Base-by-base conservation (phyloP, 2,113 vertebrate genomes). In the Hemiscyllium ocellatum region DNA sequence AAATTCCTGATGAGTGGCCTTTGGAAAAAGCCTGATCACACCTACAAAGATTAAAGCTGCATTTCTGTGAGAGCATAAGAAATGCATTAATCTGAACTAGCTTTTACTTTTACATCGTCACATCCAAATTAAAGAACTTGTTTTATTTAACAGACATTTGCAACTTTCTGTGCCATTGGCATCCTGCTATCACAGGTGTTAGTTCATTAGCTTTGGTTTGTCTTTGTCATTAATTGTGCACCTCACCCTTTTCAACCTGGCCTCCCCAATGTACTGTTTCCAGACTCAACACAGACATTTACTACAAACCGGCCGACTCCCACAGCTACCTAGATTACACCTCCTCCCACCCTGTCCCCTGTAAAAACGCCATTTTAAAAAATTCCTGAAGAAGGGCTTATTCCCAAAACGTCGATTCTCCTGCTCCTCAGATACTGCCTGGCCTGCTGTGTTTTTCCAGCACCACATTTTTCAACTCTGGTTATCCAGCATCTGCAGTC, bases 1-100 rank as follows among this genome's bases (percentile, higher is more conserved):
- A 72, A 95, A 95, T 4, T 72, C 70, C 37, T 95, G 94, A 95
- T 69, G 72, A 72, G 69, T 33, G 68, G 94, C 2, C 47, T 94
- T 68, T 42, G 10, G 42, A 70, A 94, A 94, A 37, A 70, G 37
- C 22, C 66, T 95, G 26, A 95, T 72, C 69, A 95, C 50, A 72
- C 12, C 69, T 76, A 13, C 72, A 10, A 95, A 50, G 94, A 95
- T 95, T 26, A 50, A 72, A 72, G 47, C 68, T 29, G 47, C 94
- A 24, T 94, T 95, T 95, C 47, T 50, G 47, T 95, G 37, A 70
- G 68, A 47, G 72, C 70, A 95, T 72, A 52, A 72, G 68, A 70
- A 52, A 29, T 95, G 24, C 68, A 72, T 47, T 72, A 68, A 72
- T 69, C 69, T 72, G 72, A 76, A 52, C 69, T 26, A 70, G 94